phyloP scores from a whole-genome alignment of 2,888 invertebrate species.

The Troides aeacus region DNA sequence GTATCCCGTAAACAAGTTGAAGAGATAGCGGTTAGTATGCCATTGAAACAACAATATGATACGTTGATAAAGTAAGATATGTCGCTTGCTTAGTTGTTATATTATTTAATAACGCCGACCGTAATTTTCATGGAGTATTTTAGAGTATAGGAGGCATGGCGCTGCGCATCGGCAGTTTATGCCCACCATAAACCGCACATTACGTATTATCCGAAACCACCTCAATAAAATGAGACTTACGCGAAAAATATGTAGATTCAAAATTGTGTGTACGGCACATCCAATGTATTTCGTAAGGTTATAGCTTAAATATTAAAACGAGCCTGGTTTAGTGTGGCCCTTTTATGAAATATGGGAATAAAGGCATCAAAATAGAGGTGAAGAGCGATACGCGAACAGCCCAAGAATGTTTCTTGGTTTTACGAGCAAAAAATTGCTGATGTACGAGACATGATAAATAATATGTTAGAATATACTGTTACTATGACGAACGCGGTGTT shows the following conservation, averaged over 20 bases:
- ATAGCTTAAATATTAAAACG: constrained; percentile 32
- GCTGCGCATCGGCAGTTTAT: constrained; percentile 41
- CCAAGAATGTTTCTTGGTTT: constrained; percentile 16
- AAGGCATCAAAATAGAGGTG: constrained; percentile 29
- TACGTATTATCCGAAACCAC: constrained; percentile 55
- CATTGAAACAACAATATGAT: constrained; percentile 32
- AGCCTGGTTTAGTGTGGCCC: constrained; percentile 26
- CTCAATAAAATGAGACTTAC: constrained; percentile 56
- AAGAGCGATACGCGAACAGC: constrained; percentile 14
- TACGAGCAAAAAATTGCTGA: constrained; percentile 24
- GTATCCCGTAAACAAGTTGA: neutral
- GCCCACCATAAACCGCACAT: constrained; percentile 60
- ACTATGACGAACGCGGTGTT: neutral
- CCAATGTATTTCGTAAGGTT: constrained; percentile 36
- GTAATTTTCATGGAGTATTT: constrained; percentile 59
- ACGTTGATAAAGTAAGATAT: constrained; percentile 33
- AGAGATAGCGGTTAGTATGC: constrained; percentile 18
- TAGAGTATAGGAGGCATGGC: constrained; percentile 39
- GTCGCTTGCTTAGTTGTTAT: constrained; percentile 34
- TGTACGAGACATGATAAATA: constrained; percentile 4
- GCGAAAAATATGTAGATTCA: constrained; percentile 53
- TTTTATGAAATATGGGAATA: constrained; percentile 29
- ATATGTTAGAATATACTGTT: constrained; percentile 5
- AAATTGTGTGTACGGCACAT: constrained; percentile 41
- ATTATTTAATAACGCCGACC: constrained; percentile 38